phyloP scores from a whole-genome alignment of 2,888 invertebrate species.

The Octodonta nipae region DNA sequence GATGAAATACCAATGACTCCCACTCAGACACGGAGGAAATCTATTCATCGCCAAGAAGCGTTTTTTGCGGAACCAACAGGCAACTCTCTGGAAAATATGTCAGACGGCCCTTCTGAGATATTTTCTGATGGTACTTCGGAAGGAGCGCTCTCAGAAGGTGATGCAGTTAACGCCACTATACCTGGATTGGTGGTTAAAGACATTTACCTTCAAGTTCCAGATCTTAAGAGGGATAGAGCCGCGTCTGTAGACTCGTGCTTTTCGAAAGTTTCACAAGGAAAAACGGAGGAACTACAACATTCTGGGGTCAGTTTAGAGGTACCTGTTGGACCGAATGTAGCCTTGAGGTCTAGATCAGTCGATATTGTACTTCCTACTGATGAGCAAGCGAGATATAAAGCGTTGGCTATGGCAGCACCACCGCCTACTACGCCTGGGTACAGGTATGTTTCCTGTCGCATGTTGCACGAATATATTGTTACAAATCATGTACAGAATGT shows the following conservation, averaged over 20 bases:
- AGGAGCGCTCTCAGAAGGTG: conserved; percentile 23
- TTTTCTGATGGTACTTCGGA: conserved; percentile 35
- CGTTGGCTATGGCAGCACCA: conserved; percentile 56
- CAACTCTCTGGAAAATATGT: conserved; percentile 53
- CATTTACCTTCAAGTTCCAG: conserved; percentile 53
- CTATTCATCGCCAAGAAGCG: conserved; percentile 71
- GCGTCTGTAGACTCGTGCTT: conserved; percentile 82
- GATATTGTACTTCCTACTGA: conserved; percentile 79
- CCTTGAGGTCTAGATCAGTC: conserved; percentile 66
- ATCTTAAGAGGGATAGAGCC: conserved; percentile 69
- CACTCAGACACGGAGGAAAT: conserved; percentile 45
- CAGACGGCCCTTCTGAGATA: conserved; percentile 32
- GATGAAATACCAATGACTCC: conserved; percentile 26
- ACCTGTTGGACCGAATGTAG: conserved; percentile 50
- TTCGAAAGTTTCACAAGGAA: conserved; percentile 58
- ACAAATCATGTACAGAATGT: too few relatives aligned
- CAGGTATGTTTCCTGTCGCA: conserved; percentile 24
- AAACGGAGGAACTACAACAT: conserved; percentile 56
- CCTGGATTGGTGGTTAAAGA: conserved; percentile 32
- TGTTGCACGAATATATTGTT: too few relatives aligned
- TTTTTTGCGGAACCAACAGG: conserved; percentile 60
- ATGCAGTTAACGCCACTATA: conserved; percentile 20
- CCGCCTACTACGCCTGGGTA: conserved; percentile 23
- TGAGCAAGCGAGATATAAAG: conserved; percentile 73
- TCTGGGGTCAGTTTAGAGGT: conserved; percentile 52